phyloP scores from a whole-genome alignment of 2,888 invertebrate genomes.

The Drosophila longiperda region DNA sequence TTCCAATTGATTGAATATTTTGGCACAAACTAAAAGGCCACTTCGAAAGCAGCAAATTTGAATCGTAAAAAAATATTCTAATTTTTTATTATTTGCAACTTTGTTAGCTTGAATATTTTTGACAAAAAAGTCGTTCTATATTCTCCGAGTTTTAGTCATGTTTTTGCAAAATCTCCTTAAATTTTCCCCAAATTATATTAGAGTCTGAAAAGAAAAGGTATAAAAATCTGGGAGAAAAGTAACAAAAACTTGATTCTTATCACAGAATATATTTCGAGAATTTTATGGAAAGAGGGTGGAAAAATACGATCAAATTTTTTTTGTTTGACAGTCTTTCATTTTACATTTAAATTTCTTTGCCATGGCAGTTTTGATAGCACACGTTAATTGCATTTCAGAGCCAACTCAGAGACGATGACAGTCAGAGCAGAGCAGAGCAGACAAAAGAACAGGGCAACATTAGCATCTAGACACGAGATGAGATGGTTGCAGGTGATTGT shows the following conservation, averaged over 20 bases:
- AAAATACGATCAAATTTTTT: conserved; percentile 17
- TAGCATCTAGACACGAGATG: conserved; percentile 42
- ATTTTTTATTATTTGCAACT: too few relatives aligned
- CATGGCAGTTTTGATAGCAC: conserved; percentile 55
- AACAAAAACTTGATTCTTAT: not conserved
- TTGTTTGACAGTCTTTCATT: conserved; percentile 40
- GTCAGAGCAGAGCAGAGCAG: conserved; percentile 13
- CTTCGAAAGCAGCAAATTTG: not conserved
- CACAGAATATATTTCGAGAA: not conserved
- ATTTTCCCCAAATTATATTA: not conserved
- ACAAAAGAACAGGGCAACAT: conserved; percentile 53
- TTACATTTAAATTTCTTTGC: conserved; percentile 52
- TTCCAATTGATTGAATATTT: not conserved
- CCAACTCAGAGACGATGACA: conserved; percentile 56
- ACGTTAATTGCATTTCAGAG: conserved; percentile 70
- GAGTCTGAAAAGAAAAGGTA: not conserved
- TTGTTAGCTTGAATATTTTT: too few relatives aligned
- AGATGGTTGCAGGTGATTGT: conserved; percentile 10
- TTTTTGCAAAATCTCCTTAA: not conserved
- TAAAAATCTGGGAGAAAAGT: not conserved
- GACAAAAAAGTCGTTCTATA: not conserved
- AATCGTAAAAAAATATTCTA: not conserved
- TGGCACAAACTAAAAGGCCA: not conserved
- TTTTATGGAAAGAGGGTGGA: conserved; percentile 5
- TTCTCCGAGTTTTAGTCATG: not conserved